Evolutionary conservation across 23 tunicate genomes (phyloP).

Genomic region (Trididemnum clinides): DNA sequence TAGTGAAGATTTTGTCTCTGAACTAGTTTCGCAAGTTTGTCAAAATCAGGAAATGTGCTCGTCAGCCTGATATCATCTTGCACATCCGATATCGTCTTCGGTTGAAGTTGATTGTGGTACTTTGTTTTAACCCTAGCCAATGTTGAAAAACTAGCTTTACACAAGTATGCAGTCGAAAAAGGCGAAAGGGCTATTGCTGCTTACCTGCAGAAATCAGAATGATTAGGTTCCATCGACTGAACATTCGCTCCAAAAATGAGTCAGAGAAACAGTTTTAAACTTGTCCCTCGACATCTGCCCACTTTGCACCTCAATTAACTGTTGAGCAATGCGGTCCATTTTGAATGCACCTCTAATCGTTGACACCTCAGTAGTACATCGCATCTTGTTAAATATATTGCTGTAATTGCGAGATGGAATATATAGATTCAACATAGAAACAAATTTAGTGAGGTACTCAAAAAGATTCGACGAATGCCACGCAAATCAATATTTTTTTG

Average conservation of each 20-base stretch:
- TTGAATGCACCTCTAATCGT: conserved; percentile 30
- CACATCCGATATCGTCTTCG: conserved; percentile 19
- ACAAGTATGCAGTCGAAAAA: neutral
- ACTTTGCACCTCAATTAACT: conserved; percentile 48
- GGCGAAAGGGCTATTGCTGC: conserved; percentile 34
- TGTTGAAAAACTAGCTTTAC: conserved; percentile 22
- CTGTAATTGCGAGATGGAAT: neutral
- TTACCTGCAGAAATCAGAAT: conserved; percentile 24
- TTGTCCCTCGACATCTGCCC: conserved; percentile 50
- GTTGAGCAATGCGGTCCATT: conserved; percentile 45
- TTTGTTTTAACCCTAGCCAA: conserved; percentile 33
- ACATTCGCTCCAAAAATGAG: conserved; percentile 45
- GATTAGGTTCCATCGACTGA: conserved; percentile 33
- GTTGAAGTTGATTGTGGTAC: conserved; percentile 28
- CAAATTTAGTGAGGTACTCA: neutral
- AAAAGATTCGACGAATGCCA: no score
- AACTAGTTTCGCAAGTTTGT: conserved; percentile 6
- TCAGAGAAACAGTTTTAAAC: conserved; percentile 32
- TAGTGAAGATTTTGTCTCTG: neutral
- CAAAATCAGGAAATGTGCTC: neutral
- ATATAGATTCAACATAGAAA: neutral
- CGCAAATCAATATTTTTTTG: no score
- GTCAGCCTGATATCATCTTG: no score
- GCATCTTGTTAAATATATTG: conserved; percentile 49
- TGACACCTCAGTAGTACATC: conserved; percentile 52